Conservation (phyloP, 1,140 invertebrate genomes). For the Meloidogyne exigua region DNA sequence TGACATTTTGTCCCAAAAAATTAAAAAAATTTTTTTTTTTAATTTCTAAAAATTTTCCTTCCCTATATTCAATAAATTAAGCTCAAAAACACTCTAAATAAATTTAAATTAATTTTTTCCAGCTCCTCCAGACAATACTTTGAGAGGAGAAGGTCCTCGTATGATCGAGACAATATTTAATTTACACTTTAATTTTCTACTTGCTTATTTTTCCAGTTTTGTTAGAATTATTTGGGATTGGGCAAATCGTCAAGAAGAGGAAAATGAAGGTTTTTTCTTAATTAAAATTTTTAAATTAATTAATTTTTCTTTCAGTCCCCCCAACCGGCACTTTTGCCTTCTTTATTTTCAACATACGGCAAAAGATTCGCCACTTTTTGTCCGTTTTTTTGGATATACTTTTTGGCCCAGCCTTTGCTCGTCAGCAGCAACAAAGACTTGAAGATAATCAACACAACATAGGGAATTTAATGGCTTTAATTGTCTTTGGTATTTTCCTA, state of each 20-base stretch:
- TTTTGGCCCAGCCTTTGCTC: background rate
- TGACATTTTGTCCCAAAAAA: no score
- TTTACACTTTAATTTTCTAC: background rate
- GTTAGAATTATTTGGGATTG: constrained; percentile 1
- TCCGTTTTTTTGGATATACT: background rate
- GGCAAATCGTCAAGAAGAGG: background rate
- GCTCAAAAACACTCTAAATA: no score
- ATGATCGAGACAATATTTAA: background rate
- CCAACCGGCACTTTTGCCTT: background rate
- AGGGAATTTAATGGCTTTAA: background rate
- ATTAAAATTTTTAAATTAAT: background rate
- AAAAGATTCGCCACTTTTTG: background rate
- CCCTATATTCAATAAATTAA: no score
- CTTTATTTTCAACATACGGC: background rate
- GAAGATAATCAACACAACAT: background rate
- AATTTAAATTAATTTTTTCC: background rate
- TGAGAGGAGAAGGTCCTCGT: background rate
- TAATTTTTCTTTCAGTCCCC: background rate
- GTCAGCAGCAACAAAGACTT: background rate
- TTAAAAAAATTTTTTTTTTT: no score
- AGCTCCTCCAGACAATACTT: background rate
- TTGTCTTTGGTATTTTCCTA: background rate
- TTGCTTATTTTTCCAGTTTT: background rate
- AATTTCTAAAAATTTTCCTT: no score
- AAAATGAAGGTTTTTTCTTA: background rate